phyloP scores from a whole-genome alignment of 1,140 invertebrate species.

The Berghia stephanieae region DNA sequence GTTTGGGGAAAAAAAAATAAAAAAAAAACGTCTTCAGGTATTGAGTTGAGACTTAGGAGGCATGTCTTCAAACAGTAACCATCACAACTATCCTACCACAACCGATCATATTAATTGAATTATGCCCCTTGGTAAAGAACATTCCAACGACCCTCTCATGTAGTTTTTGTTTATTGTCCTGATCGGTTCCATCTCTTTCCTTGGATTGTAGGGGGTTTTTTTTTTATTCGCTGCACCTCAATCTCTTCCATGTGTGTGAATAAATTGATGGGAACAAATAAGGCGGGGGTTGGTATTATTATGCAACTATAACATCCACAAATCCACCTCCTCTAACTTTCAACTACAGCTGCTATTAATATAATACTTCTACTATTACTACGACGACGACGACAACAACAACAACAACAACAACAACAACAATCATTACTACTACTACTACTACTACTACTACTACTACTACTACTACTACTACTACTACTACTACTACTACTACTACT shows the following conservation, averaged over 20 bases:
- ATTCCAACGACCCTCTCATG: too few relatives aligned
- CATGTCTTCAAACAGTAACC: too few relatives aligned
- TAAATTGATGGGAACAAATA: neutral
- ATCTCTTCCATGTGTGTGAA: neutral
- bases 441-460: conserved; percentile 1
- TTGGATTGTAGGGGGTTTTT: neutral
- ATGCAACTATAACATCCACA: neutral
- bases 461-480: conserved; percentile 2
- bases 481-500: conserved; percentile 2
- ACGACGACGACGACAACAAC: neutral
- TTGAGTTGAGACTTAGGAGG: too few relatives aligned
- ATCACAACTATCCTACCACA: too few relatives aligned
- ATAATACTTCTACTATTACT: neutral
- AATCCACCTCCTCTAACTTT: neutral
- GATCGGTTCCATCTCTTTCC: neutral
- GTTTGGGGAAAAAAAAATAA: too few relatives aligned
- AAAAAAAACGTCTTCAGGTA: too few relatives aligned
- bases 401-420: neutral
- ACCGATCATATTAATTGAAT: too few relatives aligned
- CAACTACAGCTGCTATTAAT: neutral
- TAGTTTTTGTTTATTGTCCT: neutral
- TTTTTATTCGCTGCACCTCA: neutral
- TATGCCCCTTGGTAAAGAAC: too few relatives aligned
- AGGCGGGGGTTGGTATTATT: neutral
- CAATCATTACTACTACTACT: neutral